A percentile compares a stretch with the other conserved stretches of the same genome.
These are phyloP conservation scores for Sebastes iracundus DNA, from an alignment of 2,797 vertebrate genomes.

Conservation along the genomic window DNA sequence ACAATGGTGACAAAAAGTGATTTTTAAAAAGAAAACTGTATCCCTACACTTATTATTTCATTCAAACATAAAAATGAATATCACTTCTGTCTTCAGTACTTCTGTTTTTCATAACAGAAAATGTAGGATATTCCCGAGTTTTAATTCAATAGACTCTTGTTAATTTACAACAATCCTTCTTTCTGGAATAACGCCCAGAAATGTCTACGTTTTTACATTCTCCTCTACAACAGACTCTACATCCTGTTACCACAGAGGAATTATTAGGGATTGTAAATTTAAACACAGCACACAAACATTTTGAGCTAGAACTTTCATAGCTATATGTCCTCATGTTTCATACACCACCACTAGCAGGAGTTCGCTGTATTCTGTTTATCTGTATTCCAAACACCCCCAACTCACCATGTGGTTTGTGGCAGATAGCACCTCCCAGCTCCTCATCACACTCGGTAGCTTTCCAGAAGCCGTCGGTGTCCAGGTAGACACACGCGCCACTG, in stretches of 20 bases:
- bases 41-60: background rate
- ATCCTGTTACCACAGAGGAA: background rate
- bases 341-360: background rate
- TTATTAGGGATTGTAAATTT: background rate
- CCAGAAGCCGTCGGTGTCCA: slow-evolving; percentile 94
- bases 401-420: slow-evolving; percentile 88
- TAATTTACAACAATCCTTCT: background rate
- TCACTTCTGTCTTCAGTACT: background rate
- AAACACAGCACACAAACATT: background rate
- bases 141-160: background rate
- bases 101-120: background rate
- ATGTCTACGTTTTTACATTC: background rate
- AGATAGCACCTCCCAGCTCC: slow-evolving; percentile 88
- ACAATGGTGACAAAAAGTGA: background rate
- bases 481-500: slow-evolving; percentile 87
- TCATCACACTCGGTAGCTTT: slow-evolving; percentile 87
- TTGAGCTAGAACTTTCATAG: background rate
- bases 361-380: background rate
- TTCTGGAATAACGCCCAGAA: background rate
- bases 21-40: background rate
- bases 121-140: background rate
- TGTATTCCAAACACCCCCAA: background rate
- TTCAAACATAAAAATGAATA: background rate
- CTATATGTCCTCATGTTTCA: background rate
- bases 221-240: background rate